phyloP scores from a whole-genome alignment of 1,140 invertebrate genomes.

The Ctenoplectra terminalis region DNA sequence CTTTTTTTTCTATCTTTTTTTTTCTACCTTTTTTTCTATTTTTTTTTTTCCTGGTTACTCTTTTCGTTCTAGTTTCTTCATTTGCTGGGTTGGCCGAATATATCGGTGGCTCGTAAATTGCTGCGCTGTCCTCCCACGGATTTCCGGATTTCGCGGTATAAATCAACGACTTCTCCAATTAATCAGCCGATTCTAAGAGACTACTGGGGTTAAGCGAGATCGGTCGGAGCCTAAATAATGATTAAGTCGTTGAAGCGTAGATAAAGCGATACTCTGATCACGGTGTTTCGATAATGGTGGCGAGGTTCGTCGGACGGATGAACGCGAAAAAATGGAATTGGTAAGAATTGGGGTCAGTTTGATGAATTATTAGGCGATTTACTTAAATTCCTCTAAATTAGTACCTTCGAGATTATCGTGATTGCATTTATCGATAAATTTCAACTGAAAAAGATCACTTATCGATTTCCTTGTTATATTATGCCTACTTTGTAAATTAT shows the following conservation, averaged over 20 bases:
- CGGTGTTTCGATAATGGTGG: too few relatives aligned
- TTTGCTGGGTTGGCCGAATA: background rate
- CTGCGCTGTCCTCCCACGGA: background rate
- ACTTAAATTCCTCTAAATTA: too few relatives aligned
- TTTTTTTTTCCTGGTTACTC: background rate
- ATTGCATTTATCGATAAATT: too few relatives aligned
- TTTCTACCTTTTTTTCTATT: background rate
- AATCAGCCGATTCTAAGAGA: constrained; percentile 13
- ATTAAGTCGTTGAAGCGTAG: background rate
- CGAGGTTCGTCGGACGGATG: too few relatives aligned
- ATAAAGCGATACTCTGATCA: background rate
- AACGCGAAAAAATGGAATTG: too few relatives aligned
- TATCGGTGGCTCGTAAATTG: constrained; percentile 13
- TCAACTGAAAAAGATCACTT: too few relatives aligned
- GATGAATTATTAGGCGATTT: too few relatives aligned
- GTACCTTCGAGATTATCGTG: too few relatives aligned
- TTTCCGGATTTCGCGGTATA: constrained; percentile 23
- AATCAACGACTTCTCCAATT: constrained; percentile 3
- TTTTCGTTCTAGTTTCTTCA: background rate
- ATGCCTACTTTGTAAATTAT: too few relatives aligned
- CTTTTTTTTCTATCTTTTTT: background rate
- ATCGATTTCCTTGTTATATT: too few relatives aligned
- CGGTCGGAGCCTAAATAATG: background rate
- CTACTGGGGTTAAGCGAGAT: background rate
- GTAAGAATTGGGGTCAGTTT: too few relatives aligned